phyloP scores from a whole-genome alignment of 30 jellyfish, hydroid and myxozoan species.

The Aurelia sp. region DNA sequence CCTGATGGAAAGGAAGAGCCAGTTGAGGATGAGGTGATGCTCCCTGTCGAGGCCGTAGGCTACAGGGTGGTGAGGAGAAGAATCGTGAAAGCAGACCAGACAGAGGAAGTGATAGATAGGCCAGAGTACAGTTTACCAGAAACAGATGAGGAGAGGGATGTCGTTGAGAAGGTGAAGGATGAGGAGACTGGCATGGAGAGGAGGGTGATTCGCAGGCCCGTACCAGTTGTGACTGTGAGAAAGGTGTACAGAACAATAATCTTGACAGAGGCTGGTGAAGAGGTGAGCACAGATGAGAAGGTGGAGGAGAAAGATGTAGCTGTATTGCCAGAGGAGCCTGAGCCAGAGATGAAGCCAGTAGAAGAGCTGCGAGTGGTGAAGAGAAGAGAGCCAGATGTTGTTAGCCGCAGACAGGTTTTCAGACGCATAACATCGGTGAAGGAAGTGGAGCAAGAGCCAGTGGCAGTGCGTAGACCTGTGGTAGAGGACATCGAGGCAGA shows the following conservation, averaged over 20 bases:
- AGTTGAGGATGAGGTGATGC: constrained; percentile 52
- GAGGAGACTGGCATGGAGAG: constrained; percentile 57
- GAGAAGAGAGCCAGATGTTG: constrained; percentile 24
- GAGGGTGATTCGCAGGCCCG: constrained; percentile 75
- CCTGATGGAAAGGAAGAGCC: constrained; percentile 27
- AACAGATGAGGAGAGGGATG: constrained; percentile 47
- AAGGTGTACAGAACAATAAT: constrained; percentile 77
- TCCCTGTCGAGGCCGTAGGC: constrained; percentile 50
- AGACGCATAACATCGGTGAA: constrained; percentile 1
- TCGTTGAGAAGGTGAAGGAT: constrained; percentile 56
- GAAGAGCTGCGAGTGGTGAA: constrained; percentile 42
- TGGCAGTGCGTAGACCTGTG: not conserved
- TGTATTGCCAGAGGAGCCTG: constrained; percentile 1
- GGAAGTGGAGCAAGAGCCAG: constrained; percentile 1
- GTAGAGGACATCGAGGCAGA: constrained; percentile 19
- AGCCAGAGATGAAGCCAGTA: constrained; percentile 10
- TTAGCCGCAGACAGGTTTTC: constrained; percentile 24
- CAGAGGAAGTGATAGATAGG: constrained; percentile 34
- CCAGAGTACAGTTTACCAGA: constrained; percentile 74
- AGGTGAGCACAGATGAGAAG: constrained; percentile 35
- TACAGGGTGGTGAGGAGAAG: constrained; percentile 48
- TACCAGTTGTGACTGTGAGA: constrained; percentile 86
- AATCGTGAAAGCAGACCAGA: constrained; percentile 48
- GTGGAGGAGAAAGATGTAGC: constrained; percentile 51
- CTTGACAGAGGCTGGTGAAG: constrained; percentile 48